Percentiles rank a stretch among this genome's conserved stretches.
These are phyloP conservation scores for Coracias cyanogaster DNA, from an alignment of 2,797 vertebrate species.

Conservation along the genomic window DNA sequence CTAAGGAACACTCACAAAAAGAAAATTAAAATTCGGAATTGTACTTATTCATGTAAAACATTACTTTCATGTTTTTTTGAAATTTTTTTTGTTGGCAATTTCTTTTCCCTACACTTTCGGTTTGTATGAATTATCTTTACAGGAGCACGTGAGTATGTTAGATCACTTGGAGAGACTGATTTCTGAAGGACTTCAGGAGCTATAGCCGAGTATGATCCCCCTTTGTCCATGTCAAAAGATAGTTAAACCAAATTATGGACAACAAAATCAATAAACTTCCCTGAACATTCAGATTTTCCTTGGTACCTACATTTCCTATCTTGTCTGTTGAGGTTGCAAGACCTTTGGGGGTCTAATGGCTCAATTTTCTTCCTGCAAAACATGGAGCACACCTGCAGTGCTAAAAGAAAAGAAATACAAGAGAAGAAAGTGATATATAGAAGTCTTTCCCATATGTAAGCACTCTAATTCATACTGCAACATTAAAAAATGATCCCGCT, in stretches of 20 bases:
- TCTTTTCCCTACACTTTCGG: rapidly evolving
- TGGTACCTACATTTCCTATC: not conserved
- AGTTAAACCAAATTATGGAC: not conserved
- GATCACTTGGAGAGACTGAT: not conserved
- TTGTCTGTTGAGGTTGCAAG: not conserved
- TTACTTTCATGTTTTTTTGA: not conserved
- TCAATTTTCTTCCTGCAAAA: not conserved
- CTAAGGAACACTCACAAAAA: not conserved
- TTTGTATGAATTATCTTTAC: not conserved
- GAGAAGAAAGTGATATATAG: not conserved
- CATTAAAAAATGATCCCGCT: not conserved
- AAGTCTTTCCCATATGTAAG: not conserved
- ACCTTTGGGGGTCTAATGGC: not conserved
- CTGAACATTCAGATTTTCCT: not conserved
- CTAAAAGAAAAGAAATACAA: not conserved
- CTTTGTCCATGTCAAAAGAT: not conserved
- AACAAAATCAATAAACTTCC: not conserved
- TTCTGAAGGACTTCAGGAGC: not conserved
- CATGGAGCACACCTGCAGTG: not conserved
- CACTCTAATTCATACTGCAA: not conserved
- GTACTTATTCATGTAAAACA: not conserved
- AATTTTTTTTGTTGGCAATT: not conserved
- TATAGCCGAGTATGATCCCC: not conserved
- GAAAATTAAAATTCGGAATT: not conserved
- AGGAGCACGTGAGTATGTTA: not conserved